Conservation (phyloP, 2,888 invertebrate species). For the Drosophila mulleri region DNA sequence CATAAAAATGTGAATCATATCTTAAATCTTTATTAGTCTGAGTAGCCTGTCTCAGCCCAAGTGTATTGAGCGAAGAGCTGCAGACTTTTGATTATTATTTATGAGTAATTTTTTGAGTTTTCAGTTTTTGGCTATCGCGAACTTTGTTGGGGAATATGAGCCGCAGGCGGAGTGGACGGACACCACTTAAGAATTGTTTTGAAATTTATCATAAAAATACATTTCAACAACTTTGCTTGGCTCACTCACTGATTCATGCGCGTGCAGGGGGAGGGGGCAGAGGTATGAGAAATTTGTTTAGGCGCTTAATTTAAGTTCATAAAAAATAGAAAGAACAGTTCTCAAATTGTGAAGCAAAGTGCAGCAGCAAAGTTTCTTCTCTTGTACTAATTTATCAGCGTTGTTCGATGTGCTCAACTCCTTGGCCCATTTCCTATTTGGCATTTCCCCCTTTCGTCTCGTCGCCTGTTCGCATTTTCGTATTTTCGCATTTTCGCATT, state of each 20-base stretch:
- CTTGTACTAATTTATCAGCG: slow-evolving; percentile 62
- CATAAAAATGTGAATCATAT: neutral
- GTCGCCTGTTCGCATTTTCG: neutral
- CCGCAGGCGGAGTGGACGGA: slow-evolving; percentile 53
- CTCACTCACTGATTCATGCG: slow-evolving; percentile 26
- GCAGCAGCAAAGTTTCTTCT: slow-evolving; percentile 30
- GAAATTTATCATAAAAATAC: slow-evolving; percentile 63
- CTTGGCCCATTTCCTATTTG: slow-evolving; percentile 24
- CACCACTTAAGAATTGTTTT: slow-evolving; percentile 67
- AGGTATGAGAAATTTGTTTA: slow-evolving; percentile 2
- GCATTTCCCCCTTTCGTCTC: neutral
- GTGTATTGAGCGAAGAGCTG: slow-evolving; percentile 2
- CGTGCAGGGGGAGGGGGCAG: neutral
- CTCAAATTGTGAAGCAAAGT: slow-evolving; percentile 27
- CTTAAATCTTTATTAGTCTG: neutral
- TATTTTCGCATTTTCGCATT: neutral
- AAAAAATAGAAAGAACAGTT: slow-evolving; percentile 40
- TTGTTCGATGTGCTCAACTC: slow-evolving; percentile 38
- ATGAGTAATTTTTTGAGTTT: slow-evolving; percentile 57
- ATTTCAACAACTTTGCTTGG: slow-evolving; percentile 45
- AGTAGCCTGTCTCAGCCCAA: neutral
- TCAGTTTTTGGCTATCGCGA: slow-evolving; percentile 35
- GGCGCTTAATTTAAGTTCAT: slow-evolving; percentile 54
- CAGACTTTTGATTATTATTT: slow-evolving; percentile 60
- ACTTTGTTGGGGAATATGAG: slow-evolving; percentile 53